phyloP scores from a whole-genome alignment of 2,888 invertebrate genomes.

The Brachycybe producta region DNA sequence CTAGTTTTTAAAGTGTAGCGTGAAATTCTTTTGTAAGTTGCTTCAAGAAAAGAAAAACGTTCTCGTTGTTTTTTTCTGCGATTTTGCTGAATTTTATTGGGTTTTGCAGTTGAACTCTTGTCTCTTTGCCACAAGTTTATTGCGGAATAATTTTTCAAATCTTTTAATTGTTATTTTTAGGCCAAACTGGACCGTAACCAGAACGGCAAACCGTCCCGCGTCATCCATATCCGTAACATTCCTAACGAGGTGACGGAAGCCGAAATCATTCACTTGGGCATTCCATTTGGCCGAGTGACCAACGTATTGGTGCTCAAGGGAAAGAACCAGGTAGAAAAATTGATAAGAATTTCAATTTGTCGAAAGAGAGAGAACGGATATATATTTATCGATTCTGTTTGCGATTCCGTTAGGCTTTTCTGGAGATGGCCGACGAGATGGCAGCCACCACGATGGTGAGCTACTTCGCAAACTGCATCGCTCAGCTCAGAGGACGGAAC shows the following conservation, averaged over 20 bases:
- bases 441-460: constrained; percentile 90
- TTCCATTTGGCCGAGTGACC: constrained; percentile 94
- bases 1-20: too few relatives aligned
- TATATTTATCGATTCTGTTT: too few relatives aligned
- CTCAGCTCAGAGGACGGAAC: constrained; percentile 84
- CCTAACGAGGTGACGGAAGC: constrained; percentile 94
- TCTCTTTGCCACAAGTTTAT: too few relatives aligned
- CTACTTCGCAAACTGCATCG: constrained; percentile 83
- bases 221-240: constrained; percentile 97
- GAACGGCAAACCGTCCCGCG: constrained; percentile 75
- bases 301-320: constrained; percentile 97
- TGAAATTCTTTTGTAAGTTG: too few relatives aligned
- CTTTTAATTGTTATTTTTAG: too few relatives aligned
- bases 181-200: constrained; percentile 63
- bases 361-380: too few relatives aligned
- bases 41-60: too few relatives aligned
- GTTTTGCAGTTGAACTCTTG: too few relatives aligned
- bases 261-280: constrained; percentile 91
- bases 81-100: too few relatives aligned
- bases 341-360: too few relatives aligned
- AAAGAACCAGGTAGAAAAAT: constrained; percentile 75
- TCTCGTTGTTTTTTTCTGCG: too few relatives aligned
- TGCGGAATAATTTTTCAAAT: too few relatives aligned
- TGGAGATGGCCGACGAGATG: constrained; percentile 93
- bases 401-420: constrained; percentile 87